Evolutionary conservation across 2,797 vertebrate genomes (phyloP).

Genomic region (Neosilurus hyrtlii): DNA sequence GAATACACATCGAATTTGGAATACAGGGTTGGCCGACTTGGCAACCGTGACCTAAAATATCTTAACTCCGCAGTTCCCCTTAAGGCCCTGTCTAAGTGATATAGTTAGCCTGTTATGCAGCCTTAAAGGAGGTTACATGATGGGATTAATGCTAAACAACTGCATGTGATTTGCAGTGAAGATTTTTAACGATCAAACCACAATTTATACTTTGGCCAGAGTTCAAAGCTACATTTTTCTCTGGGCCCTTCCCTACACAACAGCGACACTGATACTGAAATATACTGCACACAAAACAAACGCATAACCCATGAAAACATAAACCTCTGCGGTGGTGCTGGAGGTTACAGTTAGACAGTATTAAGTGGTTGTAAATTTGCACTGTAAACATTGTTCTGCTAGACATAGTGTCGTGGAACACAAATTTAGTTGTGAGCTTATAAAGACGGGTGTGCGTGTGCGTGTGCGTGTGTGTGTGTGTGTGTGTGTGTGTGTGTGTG

Average conservation of each 20-base stretch:
- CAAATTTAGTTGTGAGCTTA: conserved; percentile 26
- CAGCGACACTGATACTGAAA: not conserved
- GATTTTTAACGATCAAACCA: not conserved
- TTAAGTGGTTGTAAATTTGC: conserved; percentile 24
- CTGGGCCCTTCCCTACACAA: conserved; percentile 2
- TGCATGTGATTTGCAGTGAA: conserved; percentile 23
- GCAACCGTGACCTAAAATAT: conserved; percentile 20
- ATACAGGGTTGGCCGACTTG: conserved; percentile 33
- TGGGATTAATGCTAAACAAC: conserved; percentile 42
- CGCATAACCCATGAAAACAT: not conserved
- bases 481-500: not conserved
- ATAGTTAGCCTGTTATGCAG: conserved; percentile 38
- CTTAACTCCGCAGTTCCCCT: conserved; percentile 27
- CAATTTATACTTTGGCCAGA: conserved; percentile 6
- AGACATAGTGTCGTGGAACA: conserved; percentile 1
- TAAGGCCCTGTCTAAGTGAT: conserved; percentile 40
- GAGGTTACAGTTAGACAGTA: not conserved
- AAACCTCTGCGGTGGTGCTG: conserved; percentile 17
- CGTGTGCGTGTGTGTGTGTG: too few relatives aligned
- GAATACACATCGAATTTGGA: conserved; percentile 25
- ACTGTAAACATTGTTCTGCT: conserved; percentile 10
- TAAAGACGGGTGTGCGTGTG: not conserved
- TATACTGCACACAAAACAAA: not conserved
- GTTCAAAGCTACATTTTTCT: not conserved
- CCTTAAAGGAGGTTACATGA: conserved; percentile 27